Base-by-base conservation (phyloP, 2,888 invertebrate genomes). In the Polyommatus icarus region DNA sequence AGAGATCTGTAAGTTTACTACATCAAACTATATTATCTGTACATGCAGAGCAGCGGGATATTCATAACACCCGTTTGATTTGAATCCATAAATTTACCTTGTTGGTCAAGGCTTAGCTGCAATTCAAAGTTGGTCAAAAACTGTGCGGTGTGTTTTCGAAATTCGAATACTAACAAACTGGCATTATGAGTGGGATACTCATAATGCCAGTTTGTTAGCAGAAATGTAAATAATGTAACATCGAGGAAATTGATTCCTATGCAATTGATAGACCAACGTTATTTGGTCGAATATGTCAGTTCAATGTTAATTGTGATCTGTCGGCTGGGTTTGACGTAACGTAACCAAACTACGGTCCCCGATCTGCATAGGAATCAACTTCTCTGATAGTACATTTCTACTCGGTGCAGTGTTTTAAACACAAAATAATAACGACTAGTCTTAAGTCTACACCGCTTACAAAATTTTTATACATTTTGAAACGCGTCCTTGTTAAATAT, bases 1-100 rank as follows among this genome's bases (percentile, higher is more conserved):
- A 96, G 97, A 87, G 97, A 97, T 90, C 91, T 97, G 97, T 97
- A 93, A 96, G 97, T 96, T 90, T 77, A 40, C n/a, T 24, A 61
- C 20, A 12, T 61, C 12, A 61, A 7, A 3, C 20, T 61, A 20
- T 50, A 15, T 50, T 50, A 1, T 54, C 18, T 54, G 18, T 18
- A 54, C 54, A 18, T 18, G 15, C 18, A 54, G 54, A 18, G 54
- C 5, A 54, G 54, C 12, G 54, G 18, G 15, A 18, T 54, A 18
- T 54, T 54, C 54, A 54, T 18, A 18, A n/a, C n/a, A n/a, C n/a
- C 54, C 18, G 5, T 5, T 18, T 54, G 54, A 18, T 18, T 54
- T 5, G 18, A 18, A 54, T 54, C 18, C 54, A 54, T 18, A 18
- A 18, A 54, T 18, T 54, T 18, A 54, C 5, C 54, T 18, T 15